These are phyloP conservation scores for Adelges cooleyi DNA, from an alignment of 1,140 invertebrate species.

Conservation along the genomic window DNA sequence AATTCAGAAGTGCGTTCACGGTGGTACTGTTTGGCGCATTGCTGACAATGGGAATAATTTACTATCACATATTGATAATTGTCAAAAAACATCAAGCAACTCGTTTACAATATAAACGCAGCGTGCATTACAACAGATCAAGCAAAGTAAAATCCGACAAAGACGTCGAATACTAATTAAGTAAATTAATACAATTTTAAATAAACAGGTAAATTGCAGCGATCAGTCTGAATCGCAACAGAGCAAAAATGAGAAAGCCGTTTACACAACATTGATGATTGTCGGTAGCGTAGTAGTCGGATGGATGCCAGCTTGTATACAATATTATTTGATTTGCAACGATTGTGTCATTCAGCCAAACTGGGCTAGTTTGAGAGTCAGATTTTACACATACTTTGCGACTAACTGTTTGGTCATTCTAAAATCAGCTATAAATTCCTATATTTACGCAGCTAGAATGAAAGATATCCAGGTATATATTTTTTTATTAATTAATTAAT, in stretches of 20 bases:
- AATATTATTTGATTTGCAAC: slow-evolving; percentile 44
- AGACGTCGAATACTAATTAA: not conserved
- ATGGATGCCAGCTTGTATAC: slow-evolving; percentile 50
- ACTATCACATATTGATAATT: slow-evolving; percentile 45
- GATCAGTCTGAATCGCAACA: slow-evolving; percentile 34
- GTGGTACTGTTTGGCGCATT: slow-evolving; percentile 43
- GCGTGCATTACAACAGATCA: not conserved
- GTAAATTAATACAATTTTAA: not conserved
- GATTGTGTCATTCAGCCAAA: slow-evolving; percentile 38
- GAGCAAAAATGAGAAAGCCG: slow-evolving; percentile 48
- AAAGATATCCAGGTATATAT: slow-evolving; percentile 47
- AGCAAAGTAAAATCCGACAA: not conserved
- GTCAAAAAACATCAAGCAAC: slow-evolving; percentile 32
- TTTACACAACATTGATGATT: slow-evolving; percentile 54
- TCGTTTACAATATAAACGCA: slow-evolving; percentile 29
- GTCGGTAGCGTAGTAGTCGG: slow-evolving; percentile 53
- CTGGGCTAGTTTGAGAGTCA: slow-evolving; percentile 23
- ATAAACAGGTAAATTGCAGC: not conserved
- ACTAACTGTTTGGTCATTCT: slow-evolving; percentile 46
- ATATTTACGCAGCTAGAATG: slow-evolving; percentile 58
- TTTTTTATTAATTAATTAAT: not conserved
- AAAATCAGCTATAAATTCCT: slow-evolving; percentile 53
- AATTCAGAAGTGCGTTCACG: slow-evolving; percentile 43
- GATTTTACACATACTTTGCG: slow-evolving; percentile 34
- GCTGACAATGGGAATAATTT: slow-evolving; percentile 46